Evolutionary conservation across 2,888 invertebrate genomes (phyloP).

Genomic region (Rotaria socialis): DNA sequence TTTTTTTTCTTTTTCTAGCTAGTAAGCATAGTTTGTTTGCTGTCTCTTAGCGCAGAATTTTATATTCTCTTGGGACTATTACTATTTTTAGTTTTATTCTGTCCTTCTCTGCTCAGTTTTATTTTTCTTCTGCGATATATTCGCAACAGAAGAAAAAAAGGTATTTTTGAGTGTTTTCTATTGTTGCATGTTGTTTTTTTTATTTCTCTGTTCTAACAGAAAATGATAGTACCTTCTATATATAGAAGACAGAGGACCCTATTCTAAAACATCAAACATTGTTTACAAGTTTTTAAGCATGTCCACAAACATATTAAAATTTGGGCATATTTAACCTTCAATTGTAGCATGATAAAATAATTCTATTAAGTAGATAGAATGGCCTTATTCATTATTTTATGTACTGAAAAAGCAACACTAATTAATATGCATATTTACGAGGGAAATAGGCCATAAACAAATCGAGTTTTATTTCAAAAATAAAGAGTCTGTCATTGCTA

Average conservation of each 20-base stretch:
- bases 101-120: neutral
- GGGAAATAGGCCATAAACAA: neutral
- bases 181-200: neutral
- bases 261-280: neutral
- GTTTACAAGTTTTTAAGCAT: neutral
- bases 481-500: neutral
- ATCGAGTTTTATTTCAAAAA: neutral
- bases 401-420: too few relatives aligned
- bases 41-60: neutral
- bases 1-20: neutral
- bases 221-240: neutral
- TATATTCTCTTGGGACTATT: neutral
- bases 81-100: constrained; percentile 8
- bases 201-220: neutral
- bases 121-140: neutral
- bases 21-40: neutral
- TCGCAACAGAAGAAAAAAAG: neutral
- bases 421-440: too few relatives aligned
- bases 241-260: neutral
- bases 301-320: neutral
- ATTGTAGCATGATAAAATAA: neutral
- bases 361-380: too few relatives aligned
- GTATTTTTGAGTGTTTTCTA: neutral
- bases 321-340: neutral
- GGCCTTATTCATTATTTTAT: too few relatives aligned